These are phyloP conservation scores for Elysia crispata DNA, from an alignment of 2,888 invertebrate species.

Conservation along the genomic window DNA sequence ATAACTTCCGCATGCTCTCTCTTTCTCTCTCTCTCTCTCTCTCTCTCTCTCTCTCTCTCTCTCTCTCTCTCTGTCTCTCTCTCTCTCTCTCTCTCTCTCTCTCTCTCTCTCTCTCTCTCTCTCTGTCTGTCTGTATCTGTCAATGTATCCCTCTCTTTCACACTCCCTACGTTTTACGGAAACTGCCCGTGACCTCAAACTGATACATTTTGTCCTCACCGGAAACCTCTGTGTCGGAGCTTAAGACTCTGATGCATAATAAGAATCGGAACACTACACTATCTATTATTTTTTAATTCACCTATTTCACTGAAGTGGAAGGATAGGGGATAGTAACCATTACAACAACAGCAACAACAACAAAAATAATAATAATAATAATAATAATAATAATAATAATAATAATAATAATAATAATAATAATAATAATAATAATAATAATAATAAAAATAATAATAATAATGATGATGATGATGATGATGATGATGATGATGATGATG, in stretches of 20 bases:
- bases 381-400: constrained; percentile 9
- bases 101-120: too few species aligned
- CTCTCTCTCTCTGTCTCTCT: background rate
- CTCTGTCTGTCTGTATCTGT: background rate
- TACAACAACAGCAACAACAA: too few species aligned
- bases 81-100: background rate
- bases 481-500: background rate
- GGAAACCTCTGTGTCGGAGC: too few species aligned
- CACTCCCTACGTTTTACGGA: background rate
- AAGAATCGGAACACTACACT: too few species aligned
- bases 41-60: background rate
- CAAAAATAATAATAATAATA: too few species aligned
- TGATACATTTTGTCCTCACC: too few species aligned
- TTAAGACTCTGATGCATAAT: too few species aligned
- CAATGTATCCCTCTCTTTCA: background rate
- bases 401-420: constrained; percentile 5
- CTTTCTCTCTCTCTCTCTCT: constrained; percentile 1
- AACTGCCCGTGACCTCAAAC: too few species aligned
- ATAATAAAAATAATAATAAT: background rate
- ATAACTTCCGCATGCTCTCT: background rate
- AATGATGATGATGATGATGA: background rate
- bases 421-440: background rate
- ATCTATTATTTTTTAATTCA: too few species aligned
- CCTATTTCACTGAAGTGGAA: too few species aligned
- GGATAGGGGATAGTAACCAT: too few species aligned